phyloP scores from a whole-genome alignment of 2,113 vertebrate genomes.

The Urocynchramus pylzowi region DNA sequence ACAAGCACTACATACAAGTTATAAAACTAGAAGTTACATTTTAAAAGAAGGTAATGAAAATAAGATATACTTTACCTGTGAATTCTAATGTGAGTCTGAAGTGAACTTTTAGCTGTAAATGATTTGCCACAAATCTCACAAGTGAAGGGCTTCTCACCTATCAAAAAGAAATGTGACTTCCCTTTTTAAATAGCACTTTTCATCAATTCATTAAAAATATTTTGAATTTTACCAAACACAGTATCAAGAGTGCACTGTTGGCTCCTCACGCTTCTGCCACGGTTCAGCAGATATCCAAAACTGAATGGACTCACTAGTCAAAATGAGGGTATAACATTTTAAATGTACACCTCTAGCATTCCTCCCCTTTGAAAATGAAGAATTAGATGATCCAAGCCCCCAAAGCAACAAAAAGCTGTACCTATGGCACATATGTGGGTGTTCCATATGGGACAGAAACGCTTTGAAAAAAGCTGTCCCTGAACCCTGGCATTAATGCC shows the following conservation, averaged over 20 bases:
- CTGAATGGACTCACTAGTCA: background rate
- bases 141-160: constrained; percentile 96
- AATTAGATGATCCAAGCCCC: background rate
- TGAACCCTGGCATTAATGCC: background rate
- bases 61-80: constrained; percentile 79
- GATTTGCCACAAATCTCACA: constrained; percentile 98
- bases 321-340: background rate
- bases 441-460: background rate
- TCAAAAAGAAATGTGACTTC: background rate
- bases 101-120: constrained; percentile 93
- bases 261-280: background rate
- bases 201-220: background rate
- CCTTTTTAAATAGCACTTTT: background rate
- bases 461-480: background rate
- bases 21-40: background rate
- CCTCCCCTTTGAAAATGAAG: background rate
- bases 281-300: background rate
- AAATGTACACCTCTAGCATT: background rate
- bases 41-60: background rate
- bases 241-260: background rate
- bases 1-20: background rate
- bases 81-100: constrained; percentile 96
- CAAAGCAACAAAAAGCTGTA: background rate
- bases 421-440: background rate
- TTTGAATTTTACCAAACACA: background rate